Conservation (phyloP, 2,797 vertebrate genomes). For the Takifugu rubripes region DNA sequence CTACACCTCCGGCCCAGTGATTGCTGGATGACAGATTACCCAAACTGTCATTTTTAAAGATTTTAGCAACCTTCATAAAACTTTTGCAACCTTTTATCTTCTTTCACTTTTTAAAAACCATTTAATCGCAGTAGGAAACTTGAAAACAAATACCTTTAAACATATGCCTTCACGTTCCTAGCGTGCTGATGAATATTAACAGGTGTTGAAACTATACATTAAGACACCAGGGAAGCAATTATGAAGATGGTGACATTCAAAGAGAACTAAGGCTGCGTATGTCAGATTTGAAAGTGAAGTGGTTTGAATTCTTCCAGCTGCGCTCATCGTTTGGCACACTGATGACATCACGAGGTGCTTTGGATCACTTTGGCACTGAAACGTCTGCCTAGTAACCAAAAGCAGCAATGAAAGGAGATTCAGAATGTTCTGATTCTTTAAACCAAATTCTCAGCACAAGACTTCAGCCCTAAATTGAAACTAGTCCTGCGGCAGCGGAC, state of each 20-base stretch:
- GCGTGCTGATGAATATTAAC: constrained; percentile 1
- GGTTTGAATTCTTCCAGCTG: constrained; percentile 4
- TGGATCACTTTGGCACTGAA: not conserved
- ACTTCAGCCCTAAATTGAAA: too few species aligned
- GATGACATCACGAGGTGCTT: too few species aligned
- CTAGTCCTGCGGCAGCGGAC: too few species aligned
- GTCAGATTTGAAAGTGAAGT: constrained; percentile 19
- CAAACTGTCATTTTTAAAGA: too few species aligned
- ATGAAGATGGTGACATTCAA: constrained; percentile 36
- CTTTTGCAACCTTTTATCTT: too few species aligned
- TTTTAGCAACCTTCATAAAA: too few species aligned
- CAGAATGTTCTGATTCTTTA: not conserved
- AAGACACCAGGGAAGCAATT: constrained; percentile 20
- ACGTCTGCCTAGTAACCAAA: constrained; percentile 23
- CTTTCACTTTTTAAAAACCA: too few species aligned
- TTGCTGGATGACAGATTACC: too few species aligned
- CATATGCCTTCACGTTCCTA: not conserved
- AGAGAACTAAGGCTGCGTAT: constrained; percentile 31
- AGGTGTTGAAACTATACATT: constrained; percentile 24
- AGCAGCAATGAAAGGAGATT: constrained; percentile 5
- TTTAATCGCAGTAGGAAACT: not conserved
- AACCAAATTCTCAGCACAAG: not conserved
- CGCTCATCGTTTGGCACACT: not conserved
- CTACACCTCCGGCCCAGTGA: too few species aligned
- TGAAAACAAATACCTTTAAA: constrained; percentile 1